A percentile compares a stretch with the other conserved stretches of the same genome.
Evolutionary conservation across 2,797 vertebrate genomes (phyloP).

Genomic region (Gambusia yucatana): DNA sequence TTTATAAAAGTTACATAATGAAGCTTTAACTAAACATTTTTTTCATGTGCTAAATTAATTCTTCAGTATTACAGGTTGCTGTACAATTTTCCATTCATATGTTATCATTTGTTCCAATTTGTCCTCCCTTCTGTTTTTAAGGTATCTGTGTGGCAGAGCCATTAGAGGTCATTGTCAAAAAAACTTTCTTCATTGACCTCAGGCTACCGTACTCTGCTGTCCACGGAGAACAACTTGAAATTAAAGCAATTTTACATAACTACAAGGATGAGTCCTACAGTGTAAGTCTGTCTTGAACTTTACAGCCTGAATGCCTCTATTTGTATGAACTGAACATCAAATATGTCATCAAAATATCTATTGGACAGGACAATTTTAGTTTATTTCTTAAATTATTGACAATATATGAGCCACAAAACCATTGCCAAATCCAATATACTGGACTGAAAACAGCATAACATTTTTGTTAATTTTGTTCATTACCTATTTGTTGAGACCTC

Average conservation of each 20-base stretch:
- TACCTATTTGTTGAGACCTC: too few species aligned
- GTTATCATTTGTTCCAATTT: too few species aligned
- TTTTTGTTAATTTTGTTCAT: background rate
- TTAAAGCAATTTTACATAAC: conserved; percentile 90
- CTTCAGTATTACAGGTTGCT: too few species aligned
- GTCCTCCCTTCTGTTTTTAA: conserved; percentile 37
- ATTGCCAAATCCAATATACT: background rate
- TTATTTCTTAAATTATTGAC: background rate
- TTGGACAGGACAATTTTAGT: background rate
- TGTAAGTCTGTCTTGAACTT: conserved; percentile 59
- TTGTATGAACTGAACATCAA: background rate
- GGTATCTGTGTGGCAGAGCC: conserved; percentile 88
- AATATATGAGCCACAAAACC: background rate
- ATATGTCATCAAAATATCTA: background rate
- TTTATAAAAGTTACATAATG: too few species aligned
- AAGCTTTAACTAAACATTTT: too few species aligned
- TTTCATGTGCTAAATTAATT: too few species aligned
- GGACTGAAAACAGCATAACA: background rate
- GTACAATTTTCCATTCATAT: too few species aligned
- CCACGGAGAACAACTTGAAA: conserved; percentile 89
- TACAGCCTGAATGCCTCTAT: background rate
- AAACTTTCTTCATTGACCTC: conserved; percentile 89
- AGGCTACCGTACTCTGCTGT: conserved; percentile 89
- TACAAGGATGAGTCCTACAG: conserved; percentile 42
- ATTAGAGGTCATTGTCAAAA: conserved; percentile 84